Conservation (phyloP, 2,888 invertebrate species). For the Chrysolina haemoptera region DNA sequence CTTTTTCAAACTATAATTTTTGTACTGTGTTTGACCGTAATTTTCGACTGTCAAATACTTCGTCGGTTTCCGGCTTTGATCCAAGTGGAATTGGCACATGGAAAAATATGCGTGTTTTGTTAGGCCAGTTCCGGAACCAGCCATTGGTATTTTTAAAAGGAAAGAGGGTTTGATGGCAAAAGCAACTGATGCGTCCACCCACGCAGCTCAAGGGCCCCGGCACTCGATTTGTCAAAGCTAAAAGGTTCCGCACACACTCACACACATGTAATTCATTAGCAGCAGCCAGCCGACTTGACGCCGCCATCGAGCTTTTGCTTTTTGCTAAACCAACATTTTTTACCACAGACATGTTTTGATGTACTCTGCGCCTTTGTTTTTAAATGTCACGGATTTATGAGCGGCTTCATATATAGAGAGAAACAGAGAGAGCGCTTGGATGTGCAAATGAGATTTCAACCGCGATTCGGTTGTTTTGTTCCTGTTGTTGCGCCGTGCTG, state of each 20-base stretch:
- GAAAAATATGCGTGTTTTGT: slow-evolving; percentile 9
- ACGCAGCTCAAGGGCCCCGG: slow-evolving; percentile 60
- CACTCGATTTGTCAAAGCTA: slow-evolving; percentile 69
- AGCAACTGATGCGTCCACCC: slow-evolving; percentile 64
- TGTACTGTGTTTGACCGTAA: neutral
- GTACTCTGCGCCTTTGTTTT: slow-evolving; percentile 66
- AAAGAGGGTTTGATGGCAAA: slow-evolving; percentile 58
- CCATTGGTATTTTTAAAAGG: slow-evolving; percentile 49
- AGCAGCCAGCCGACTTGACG: slow-evolving; percentile 70
- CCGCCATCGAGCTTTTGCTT: slow-evolving; percentile 65
- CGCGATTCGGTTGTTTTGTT: slow-evolving; percentile 57
- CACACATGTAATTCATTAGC: slow-evolving; percentile 69
- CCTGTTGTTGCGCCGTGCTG: slow-evolving; percentile 44
- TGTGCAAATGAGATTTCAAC: slow-evolving; percentile 66
- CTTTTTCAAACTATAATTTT: neutral
- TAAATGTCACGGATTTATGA: slow-evolving; percentile 67
- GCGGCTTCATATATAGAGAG: slow-evolving; percentile 50
- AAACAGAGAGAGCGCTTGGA: slow-evolving; percentile 58
- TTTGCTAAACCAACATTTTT: slow-evolving; percentile 66
- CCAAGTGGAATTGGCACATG: neutral
- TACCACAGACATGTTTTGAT: slow-evolving; percentile 68
- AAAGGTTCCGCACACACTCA: slow-evolving; percentile 69
- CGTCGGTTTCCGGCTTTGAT: neutral
- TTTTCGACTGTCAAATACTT: neutral
- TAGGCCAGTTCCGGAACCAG: slow-evolving; percentile 13